These are phyloP conservation scores for Limnephilus auricula DNA, from an alignment of 2,888 invertebrate species.

Conservation along the genomic window DNA sequence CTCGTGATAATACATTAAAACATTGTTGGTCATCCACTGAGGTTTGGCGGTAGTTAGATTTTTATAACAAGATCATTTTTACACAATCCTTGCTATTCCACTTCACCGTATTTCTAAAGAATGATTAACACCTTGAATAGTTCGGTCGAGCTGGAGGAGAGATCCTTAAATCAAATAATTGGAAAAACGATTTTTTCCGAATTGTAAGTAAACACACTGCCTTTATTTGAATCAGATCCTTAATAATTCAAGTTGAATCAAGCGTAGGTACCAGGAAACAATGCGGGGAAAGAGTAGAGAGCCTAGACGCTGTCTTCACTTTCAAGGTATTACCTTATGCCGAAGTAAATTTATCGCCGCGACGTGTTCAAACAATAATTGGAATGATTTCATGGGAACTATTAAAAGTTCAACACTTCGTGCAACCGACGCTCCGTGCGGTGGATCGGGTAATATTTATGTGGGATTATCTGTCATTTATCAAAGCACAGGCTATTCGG, in stretches of 20 bases:
- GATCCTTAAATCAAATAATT: background rate
- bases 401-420: slow-evolving; percentile 60
- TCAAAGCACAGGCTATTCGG: slow-evolving; percentile 30
- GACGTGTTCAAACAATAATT: slow-evolving; percentile 61
- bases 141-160: background rate
- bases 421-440: slow-evolving; percentile 32
- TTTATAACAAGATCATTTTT: background rate
- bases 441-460: slow-evolving; percentile 22
- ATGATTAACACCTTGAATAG: background rate
- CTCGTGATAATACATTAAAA: too few relatives aligned
- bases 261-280: background rate
- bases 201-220: background rate
- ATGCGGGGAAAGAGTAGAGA: background rate
- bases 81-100: background rate
- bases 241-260: background rate
- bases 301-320: slow-evolving; percentile 5
- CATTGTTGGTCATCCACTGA: background rate
- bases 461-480: slow-evolving; percentile 36
- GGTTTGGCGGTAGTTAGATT: too few relatives aligned
- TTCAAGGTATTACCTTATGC: slow-evolving; percentile 32
- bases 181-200: background rate
- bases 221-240: slow-evolving; percentile 2
- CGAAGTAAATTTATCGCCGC: slow-evolving; percentile 52
- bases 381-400: slow-evolving; percentile 61
- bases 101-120: background rate